Evolutionary conservation across 2,113 vertebrate species (phyloP).

Genomic region (Axis porcinus): DNA sequence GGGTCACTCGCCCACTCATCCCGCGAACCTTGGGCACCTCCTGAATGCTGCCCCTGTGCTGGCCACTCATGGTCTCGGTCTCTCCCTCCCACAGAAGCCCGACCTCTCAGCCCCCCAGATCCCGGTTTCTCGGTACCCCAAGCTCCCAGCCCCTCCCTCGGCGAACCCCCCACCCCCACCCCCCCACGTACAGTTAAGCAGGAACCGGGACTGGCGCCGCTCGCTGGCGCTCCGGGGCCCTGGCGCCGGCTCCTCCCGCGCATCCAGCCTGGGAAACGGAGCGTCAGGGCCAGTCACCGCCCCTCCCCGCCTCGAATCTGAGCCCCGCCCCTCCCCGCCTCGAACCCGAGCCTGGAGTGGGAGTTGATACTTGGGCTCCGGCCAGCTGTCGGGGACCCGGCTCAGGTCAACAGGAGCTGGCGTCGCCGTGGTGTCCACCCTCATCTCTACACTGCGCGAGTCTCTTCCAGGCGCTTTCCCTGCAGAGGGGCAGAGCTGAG

Average conservation of each 20-base stretch:
- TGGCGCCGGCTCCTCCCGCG: constrained; percentile 10
- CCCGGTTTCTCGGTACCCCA: not conserved
- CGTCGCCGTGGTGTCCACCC: not conserved
- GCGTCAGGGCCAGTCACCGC: not conserved
- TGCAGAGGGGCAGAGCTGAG: constrained; percentile 12
- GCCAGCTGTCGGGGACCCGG: not conserved
- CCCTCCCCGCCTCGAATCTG: not conserved
- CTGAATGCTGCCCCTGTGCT: not conserved
- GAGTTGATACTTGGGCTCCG: constrained; percentile 53
- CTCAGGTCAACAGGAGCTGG: constrained; percentile 5
- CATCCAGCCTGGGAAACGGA: constrained; percentile 18
- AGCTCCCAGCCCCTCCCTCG: not conserved
- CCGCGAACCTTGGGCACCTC: not conserved
- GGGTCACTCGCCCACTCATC: not conserved
- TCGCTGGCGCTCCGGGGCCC: constrained; percentile 67
- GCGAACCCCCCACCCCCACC: not conserved
- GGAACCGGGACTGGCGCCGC: constrained; percentile 87
- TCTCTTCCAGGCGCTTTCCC: constrained; percentile 60
- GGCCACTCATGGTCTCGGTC: not conserved
- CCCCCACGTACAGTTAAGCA: constrained; percentile 85
- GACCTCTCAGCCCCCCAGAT: not conserved
- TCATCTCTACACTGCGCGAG: constrained; percentile 10
- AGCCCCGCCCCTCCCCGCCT: not conserved
- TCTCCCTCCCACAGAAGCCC: not conserved
- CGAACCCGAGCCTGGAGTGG: not conserved